Conservation (phyloP, 2,113 vertebrate species). For the Bucco capensis region DNA sequence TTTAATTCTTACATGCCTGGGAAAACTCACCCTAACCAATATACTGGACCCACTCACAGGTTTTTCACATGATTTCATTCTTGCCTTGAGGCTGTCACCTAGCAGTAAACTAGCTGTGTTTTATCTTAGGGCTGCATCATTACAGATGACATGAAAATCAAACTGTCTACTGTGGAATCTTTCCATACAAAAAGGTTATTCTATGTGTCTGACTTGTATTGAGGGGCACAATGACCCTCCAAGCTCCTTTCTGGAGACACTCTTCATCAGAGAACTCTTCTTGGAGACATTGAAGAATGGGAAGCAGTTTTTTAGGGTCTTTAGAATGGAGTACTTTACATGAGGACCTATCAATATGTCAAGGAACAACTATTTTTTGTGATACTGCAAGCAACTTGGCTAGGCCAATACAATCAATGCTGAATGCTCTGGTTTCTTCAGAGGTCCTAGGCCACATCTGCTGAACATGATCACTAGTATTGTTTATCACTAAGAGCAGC, state of each 20-base stretch:
- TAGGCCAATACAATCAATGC: not conserved
- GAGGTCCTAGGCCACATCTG: fast-evolving
- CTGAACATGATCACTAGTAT: not conserved
- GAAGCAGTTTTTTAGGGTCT: not conserved
- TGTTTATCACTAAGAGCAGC: not conserved
- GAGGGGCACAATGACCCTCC: too few relatives aligned
- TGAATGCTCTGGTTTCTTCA: not conserved
- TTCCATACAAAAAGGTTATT: not conserved
- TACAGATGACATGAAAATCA: not conserved
- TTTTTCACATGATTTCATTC: not conserved
- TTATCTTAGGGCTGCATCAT: not conserved
- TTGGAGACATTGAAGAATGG: not conserved
- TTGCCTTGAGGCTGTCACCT: fast-evolving
- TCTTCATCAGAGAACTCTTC: not conserved
- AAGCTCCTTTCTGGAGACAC: not conserved
- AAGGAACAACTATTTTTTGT: not conserved
- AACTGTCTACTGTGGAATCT: not conserved
- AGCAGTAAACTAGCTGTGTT: not conserved
- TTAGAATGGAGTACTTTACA: not conserved
- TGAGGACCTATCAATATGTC: not conserved
- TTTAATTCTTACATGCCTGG: not conserved
- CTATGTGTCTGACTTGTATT: fast-evolving
- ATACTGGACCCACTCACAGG: not conserved
- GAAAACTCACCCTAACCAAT: not conserved
- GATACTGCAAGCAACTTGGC: not conserved